Evolutionary conservation across 1,140 invertebrate species (phyloP), one percentile per base, ranked within the genome.

Genomic region (Penaeus vannamei): DNA sequence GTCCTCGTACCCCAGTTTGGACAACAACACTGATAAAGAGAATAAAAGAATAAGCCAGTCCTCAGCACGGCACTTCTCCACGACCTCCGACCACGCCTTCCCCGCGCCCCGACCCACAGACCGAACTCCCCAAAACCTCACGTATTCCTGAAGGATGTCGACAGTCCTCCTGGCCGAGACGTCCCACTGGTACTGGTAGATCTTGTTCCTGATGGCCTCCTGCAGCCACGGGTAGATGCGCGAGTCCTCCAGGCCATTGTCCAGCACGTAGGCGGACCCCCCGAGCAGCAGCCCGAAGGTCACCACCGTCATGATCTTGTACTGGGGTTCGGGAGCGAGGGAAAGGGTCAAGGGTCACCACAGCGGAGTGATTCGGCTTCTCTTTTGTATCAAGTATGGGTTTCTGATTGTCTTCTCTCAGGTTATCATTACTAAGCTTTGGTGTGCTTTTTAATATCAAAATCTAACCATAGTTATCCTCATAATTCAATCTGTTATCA

Each of bases 131-230:
- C 53, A 53, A 10, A 8, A 14, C 46, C 95, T 95, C 94, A 97
- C 97, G 90, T 96, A 96, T 94, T 98, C 97, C 93, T 98, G 97
- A 23, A 98, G 95, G 93, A 96, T 94, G 91, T 95, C 94, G 0
- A 98, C 93, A 61, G 96, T 95, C 46, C 94, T 92, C 90, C 92
- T 91, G n/a, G 95, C 93, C 72, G 85, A 72, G 46, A 94, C 93
- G 83, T 96, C 95, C 91, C 96, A 95, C 92, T 95, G 95, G 36
- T 95, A 95, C 92, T 95, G 96, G 84, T 94, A 93, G 36, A 98
- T 97, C 23, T 97, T 94, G 19, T 94, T 92, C n/a, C 94, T 93
- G 93, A 98, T 95, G 23, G 95, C 95, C 29, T 94, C 93, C 84
- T 94, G 94, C 88, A 98, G 95, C 64, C 96, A 93, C 0, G 96